These are phyloP conservation scores for Hyperoplus immaculatus DNA, from an alignment of 2,797 vertebrate species.

Conservation along the genomic window DNA sequence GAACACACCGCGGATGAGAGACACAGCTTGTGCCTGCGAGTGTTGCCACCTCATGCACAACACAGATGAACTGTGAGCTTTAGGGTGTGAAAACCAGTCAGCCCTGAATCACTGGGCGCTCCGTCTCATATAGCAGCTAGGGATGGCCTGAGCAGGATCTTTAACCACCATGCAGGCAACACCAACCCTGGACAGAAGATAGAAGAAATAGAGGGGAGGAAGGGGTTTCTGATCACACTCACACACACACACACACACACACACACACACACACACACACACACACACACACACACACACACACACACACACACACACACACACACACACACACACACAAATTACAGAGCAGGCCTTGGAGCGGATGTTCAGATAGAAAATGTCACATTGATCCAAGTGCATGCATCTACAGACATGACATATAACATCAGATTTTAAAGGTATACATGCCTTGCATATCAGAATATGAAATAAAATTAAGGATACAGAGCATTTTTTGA, in stretches of 20 bases:
- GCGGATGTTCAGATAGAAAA: constrained; percentile 29
- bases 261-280: background rate
- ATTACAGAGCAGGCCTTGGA: background rate
- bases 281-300: background rate
- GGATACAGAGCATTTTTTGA: constrained; percentile 6
- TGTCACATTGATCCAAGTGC: background rate
- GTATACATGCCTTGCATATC: background rate
- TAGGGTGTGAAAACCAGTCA: constrained; percentile 76
- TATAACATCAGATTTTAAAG: background rate
- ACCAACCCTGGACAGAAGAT: background rate
- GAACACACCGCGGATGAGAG: constrained; percentile 51
- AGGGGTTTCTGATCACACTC: constrained; percentile 9
- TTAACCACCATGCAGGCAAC: constrained; percentile 20
- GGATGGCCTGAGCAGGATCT: constrained; percentile 52
- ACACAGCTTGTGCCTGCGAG: constrained; percentile 80
- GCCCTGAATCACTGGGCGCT: constrained; percentile 71
- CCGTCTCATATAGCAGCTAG: constrained; percentile 55
- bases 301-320: background rate
- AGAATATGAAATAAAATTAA: background rate
- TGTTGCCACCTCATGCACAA: constrained; percentile 75
- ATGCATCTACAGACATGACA: constrained; percentile 4
- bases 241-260: background rate
- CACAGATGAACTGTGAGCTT: constrained; percentile 76
- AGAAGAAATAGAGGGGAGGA: constrained; percentile 28
- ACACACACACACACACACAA: background rate